phyloP scores from a whole-genome alignment of 2,888 invertebrate genomes.

The Darwinula stevensoni region DNA sequence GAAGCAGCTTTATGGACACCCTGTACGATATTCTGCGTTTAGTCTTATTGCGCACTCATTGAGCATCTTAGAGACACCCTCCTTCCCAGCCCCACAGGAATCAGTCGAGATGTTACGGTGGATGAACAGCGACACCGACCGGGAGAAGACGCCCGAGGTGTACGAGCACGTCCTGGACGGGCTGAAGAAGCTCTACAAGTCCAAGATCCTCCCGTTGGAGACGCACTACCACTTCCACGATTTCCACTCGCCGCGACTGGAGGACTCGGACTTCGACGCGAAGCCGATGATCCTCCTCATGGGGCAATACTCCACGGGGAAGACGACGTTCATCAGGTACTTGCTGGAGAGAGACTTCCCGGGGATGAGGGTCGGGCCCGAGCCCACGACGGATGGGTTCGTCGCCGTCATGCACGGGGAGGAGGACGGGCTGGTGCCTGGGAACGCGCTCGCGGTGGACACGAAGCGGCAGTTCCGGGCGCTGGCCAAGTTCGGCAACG shows the following conservation, averaged over 20 bases:
- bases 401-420: constrained; percentile 90
- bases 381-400: constrained; percentile 93
- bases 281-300: constrained; percentile 93
- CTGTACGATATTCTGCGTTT: no score
- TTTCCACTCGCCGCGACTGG: constrained; percentile 79
- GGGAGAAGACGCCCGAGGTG: constrained; percentile 21
- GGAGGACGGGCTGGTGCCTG: constrained; percentile 54
- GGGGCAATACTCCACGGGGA: constrained; percentile 94
- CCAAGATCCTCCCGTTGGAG: constrained; percentile 65
- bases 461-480: constrained; percentile 88
- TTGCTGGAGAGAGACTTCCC: constrained; percentile 65
- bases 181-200: constrained; percentile 69
- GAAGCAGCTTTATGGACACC: no score
- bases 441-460: constrained; percentile 93
- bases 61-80: no score
- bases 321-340: constrained; percentile 84
- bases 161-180: constrained; percentile 71
- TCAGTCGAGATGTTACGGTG: constrained; percentile 23
- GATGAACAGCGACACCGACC: constrained; percentile 14
- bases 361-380: constrained; percentile 90
- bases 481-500: constrained; percentile 86
- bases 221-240: constrained; percentile 73
- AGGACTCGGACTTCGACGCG: constrained; percentile 92
- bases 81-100: no score
- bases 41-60: no score